phyloP scores from a whole-genome alignment of 2,888 invertebrate species.

The Papilio demoleus region DNA sequence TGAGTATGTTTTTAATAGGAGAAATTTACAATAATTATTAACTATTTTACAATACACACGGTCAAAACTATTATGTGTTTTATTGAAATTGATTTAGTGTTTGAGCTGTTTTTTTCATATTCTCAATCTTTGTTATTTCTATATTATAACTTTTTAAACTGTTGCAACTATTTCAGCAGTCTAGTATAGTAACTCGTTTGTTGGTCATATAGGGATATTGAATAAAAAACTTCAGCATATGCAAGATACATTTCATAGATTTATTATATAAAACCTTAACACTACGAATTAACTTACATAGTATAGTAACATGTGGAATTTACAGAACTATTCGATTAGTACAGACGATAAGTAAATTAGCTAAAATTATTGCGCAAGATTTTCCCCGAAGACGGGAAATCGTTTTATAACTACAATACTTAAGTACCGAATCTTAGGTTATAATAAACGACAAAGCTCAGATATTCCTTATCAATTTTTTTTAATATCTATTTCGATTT shows the following conservation, averaged over 20 bases:
- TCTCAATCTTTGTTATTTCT: too few species aligned
- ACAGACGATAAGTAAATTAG: conserved; percentile 76
- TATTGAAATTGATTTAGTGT: too few species aligned
- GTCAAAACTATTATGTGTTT: too few species aligned
- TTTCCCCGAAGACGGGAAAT: conserved; percentile 63
- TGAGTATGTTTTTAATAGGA: too few species aligned
- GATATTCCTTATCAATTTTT: conserved; percentile 77
- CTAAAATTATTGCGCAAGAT: conserved; percentile 82
- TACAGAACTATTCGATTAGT: conserved; percentile 79
- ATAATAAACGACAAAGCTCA: conserved; percentile 81
- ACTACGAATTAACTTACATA: conserved; percentile 77
- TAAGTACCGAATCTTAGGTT: conserved; percentile 74
- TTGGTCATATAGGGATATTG: too few species aligned
- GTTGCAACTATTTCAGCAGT: not conserved
- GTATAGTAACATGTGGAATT: conserved; percentile 81
- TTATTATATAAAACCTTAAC: conserved; percentile 84
- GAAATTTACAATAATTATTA: too few species aligned
- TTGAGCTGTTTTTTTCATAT: too few species aligned
- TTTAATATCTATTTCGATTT: conserved; percentile 68
- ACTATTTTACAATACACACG: too few species aligned
- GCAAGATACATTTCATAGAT: conserved; percentile 81
- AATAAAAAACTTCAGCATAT: conserved; percentile 63
- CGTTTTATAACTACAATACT: conserved; percentile 71
- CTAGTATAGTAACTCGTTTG: too few species aligned
- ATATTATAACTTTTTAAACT: too few species aligned